Base-by-base conservation (phyloP, 2,888 invertebrate species). In the Odontocolon sp. region DNA sequence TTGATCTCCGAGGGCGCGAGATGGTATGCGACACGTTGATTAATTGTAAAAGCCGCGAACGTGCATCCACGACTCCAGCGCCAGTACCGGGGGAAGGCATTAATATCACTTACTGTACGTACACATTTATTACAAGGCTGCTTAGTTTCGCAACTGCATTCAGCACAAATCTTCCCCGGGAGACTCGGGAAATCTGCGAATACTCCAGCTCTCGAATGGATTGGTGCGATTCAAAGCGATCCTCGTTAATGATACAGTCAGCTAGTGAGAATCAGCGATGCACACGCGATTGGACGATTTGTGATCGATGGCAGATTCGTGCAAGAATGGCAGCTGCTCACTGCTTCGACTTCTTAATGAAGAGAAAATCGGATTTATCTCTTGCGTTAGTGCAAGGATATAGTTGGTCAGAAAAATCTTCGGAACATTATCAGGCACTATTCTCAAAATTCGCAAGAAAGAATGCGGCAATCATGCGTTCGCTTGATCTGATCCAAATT, bases 171-270 rank as follows among this genome's bases (percentile, higher is more conserved):
- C 18, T 45, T 21, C 23, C 45, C 21, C 1, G 21, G 23, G 45
- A 23, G 5, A 21, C 21, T 11, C 45, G 45, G 6, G 45, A 45
- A 23, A 45, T 18, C 9, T 45, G 8, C 23, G 23, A 21, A 45
- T 45, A 18, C 23, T 45, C 45, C 5, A 18, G 45, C 23, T 23
- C 3, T 36, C 45, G n/a, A 45, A 45, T 45, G 45, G 18, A 45
- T 45, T 45, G 21, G 45, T 23, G 45, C 21, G 45, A 45, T 45
- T 45, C 45, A 23, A 45, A 45, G 21, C 45, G 45, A 45, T 45
- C 16, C 45, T 45, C 45, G 45, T 45, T 45, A 45, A 45, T 45
- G 45, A 45, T 45, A 45, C 45, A 45, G 21, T 45, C 45, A n/a
- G 9, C 23, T 21, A 16, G 45, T 9, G 45, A 21, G 45, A 45